These are phyloP conservation scores for Xiphophorus birchmanni DNA, from an alignment of 2,797 vertebrate genomes.

Conservation along the genomic window DNA sequence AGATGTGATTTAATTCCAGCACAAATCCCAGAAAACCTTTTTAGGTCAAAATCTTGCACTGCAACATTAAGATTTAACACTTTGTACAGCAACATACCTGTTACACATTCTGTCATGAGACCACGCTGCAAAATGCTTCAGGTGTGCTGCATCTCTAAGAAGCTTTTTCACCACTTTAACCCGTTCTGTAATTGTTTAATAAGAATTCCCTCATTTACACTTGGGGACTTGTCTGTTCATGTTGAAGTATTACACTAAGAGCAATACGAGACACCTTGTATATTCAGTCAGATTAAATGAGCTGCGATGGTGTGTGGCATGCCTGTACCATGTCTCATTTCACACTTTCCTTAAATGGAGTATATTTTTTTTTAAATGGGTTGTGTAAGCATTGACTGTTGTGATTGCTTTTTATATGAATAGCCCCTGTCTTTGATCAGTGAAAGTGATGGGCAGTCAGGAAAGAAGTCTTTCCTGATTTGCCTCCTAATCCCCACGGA, in stretches of 20 bases:
- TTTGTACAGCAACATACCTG: not conserved
- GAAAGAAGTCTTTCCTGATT: constrained; percentile 17
- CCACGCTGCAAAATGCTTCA: not conserved
- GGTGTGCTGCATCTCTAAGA: not conserved
- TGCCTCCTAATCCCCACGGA: constrained; percentile 37
- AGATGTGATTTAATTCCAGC: not conserved
- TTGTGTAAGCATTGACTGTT: constrained; percentile 12
- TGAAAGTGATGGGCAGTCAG: not conserved
- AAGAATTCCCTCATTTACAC: constrained; percentile 3
- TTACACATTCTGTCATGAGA: not conserved
- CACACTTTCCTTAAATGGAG: constrained; percentile 2
- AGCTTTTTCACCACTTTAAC: not conserved
- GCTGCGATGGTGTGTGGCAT: not conserved
- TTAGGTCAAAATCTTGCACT: not conserved
- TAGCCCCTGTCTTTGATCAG: constrained; percentile 1
- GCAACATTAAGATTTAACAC: not conserved
- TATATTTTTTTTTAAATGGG: not conserved
- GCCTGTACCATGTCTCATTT: constrained; percentile 2
- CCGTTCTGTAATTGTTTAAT: not conserved
- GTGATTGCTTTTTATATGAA: not conserved
- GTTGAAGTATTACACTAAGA: constrained; percentile 6
- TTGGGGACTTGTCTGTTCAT: not conserved
- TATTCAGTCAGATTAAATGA: constrained; percentile 7
- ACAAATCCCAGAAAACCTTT: not conserved
- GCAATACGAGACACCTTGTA: not conserved